Conservation (phyloP, 2,888 invertebrate genomes). For the Drosophila emarginata region DNA sequence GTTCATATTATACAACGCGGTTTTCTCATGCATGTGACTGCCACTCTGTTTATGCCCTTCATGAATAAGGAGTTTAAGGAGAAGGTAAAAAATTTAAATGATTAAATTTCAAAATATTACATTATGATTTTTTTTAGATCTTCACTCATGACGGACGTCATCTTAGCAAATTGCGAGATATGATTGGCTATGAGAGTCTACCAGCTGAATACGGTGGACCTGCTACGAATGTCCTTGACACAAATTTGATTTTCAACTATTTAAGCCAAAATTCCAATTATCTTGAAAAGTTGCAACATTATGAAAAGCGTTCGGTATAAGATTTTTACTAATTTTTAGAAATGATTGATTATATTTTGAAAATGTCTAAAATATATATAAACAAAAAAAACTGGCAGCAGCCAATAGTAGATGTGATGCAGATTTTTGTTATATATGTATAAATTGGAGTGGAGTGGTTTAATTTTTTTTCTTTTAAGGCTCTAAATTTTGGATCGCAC, state of each 20-base stretch:
- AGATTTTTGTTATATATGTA: too few relatives aligned
- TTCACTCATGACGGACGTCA: slow-evolving; percentile 78
- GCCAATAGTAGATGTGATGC: too few relatives aligned
- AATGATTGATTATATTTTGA: neutral
- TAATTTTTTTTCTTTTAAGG: too few relatives aligned
- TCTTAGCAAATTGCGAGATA: slow-evolving; percentile 74
- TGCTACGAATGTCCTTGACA: slow-evolving; percentile 70
- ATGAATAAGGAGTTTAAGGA: slow-evolving; percentile 79
- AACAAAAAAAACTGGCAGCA: too few relatives aligned
- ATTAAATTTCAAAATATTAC: too few relatives aligned
- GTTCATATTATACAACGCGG: slow-evolving; percentile 80
- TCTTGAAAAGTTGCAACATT: slow-evolving; percentile 71
- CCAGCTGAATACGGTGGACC: slow-evolving; percentile 80
- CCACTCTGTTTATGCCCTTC: slow-evolving; percentile 77
- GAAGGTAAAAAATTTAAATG: slow-evolving; percentile 52
- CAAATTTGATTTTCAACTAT: slow-evolving; percentile 73
- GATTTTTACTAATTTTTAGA: neutral
- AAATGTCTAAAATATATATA: neutral
- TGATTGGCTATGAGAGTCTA: slow-evolving; percentile 76
- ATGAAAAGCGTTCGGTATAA: slow-evolving; percentile 54
- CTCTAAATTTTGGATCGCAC: too few relatives aligned
- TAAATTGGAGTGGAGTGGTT: too few relatives aligned
- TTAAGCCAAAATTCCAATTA: slow-evolving; percentile 70
- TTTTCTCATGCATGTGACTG: slow-evolving; percentile 75
- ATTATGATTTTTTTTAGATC: slow-evolving; percentile 53